Evolutionary conservation across 2,888 invertebrate genomes (phyloP).

Genomic region (Alentia gelatinosa): DNA sequence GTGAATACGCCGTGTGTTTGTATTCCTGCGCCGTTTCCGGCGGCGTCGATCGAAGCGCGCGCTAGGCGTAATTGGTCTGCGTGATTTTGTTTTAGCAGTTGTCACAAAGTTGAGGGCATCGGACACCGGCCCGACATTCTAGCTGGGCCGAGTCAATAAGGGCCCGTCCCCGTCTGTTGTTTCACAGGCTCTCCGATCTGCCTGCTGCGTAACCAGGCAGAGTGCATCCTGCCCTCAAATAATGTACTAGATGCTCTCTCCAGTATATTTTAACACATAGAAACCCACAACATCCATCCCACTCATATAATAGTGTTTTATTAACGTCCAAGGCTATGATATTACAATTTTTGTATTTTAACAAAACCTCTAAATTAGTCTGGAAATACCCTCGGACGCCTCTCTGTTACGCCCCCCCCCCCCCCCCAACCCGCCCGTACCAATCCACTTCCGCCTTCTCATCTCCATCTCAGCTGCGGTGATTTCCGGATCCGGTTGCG

Average conservation of each 20-base stretch:
- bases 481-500: no score
- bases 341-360: no score
- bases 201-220: no score
- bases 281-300: no score
- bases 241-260: no score
- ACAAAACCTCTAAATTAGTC: no score
- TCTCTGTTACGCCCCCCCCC: not conserved
- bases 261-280: no score
- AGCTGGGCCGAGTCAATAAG: not conserved
- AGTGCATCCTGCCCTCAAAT: no score
- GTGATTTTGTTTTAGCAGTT: slow-evolving; percentile 51
- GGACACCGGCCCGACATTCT: slow-evolving; percentile 12
- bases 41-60: slow-evolving; percentile 28
- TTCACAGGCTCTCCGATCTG: slow-evolving; percentile 10
- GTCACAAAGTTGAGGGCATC: slow-evolving; percentile 46
- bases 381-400: not conserved
- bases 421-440: not conserved
- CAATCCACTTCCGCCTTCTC: not conserved
- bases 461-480: not conserved
- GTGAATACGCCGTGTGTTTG: slow-evolving; percentile 40
- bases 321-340: no score
- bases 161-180: not conserved
- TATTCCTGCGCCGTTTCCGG: slow-evolving; percentile 19
- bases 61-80: slow-evolving; percentile 39
- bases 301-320: no score